Evolutionary conservation across 2,888 invertebrate species (phyloP), one percentile per base, ranked within the genome.

Genomic region (Chelonus formosanus): DNA sequence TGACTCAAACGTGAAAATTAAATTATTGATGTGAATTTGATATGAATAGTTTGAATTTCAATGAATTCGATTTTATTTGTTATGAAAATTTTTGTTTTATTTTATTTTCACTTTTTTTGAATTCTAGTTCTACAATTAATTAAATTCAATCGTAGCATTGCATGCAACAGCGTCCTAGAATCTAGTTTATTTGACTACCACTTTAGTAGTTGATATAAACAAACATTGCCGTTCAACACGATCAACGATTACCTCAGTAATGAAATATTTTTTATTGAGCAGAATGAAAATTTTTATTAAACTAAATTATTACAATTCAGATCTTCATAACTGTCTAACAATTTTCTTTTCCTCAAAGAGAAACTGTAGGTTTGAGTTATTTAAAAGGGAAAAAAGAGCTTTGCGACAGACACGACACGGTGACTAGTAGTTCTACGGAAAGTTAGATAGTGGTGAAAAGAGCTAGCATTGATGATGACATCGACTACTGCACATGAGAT

Each of bases 401-500:
- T 20, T 43, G 54, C 10, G 36, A 55, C 36, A 61, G 61, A 60
- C 48, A 56, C 32, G 53, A 53, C 63, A 52, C 20, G 45, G 43
- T 20, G 54, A 20, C 43, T 20, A 48, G 47, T 8, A 55, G 54
- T 50, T 50, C 50, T 60, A 55, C 32, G 32, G 34, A 32, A 32
- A 34, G 52, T 52, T 31, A 52, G 52, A 52, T 52, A 34, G 8
- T 55, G 45, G 47, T 53, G 10, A 35, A 65, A 57, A 43, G 40
- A 10, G 54, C 34, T 35, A 10, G 31, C 53, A 56, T 63, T 43
- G 7, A 53, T 63, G 40, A 55, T 34, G 67, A 62, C 47, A 61
- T 68, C 44, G 67, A 65, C 58, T 56, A 71, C 70, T 61, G 20
- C 20, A 57, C 40, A 31, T 55, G 65, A 57, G 59, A 63, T 77